phyloP scores from a whole-genome alignment of 2,888 invertebrate species.

The Meiosimyza platycephala region DNA sequence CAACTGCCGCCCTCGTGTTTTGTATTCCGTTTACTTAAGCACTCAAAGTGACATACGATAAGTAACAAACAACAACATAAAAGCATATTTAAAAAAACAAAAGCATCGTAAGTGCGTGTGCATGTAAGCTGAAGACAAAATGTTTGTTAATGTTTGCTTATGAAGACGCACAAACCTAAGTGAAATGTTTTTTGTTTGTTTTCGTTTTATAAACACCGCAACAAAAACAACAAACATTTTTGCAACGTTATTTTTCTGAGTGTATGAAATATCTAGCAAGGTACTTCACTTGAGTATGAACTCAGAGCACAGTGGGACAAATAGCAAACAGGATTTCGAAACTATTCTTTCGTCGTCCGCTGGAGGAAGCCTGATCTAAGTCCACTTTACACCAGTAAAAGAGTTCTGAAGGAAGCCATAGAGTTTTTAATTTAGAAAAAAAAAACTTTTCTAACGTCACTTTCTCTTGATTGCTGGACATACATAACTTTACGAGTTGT shows the following conservation, averaged over 20 bases:
- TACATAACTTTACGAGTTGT: no score
- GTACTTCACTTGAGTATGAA: constrained; percentile 6
- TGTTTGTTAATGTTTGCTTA: constrained; percentile 6
- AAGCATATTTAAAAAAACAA: constrained; percentile 17
- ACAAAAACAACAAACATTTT: constrained; percentile 25
- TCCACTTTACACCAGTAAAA: no score
- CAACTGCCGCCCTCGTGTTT: not conserved
- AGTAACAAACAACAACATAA: constrained; percentile 28
- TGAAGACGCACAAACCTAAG: not conserved
- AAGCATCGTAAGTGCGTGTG: not conserved
- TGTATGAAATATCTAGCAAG: not conserved
- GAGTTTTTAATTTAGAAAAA: no score
- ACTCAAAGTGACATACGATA: constrained; percentile 40
- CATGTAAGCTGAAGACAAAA: not conserved
- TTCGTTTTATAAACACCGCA: not conserved
- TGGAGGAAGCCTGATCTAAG: no score
- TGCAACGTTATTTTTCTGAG: constrained; percentile 22
- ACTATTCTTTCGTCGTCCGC: no score
- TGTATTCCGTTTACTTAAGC: constrained; percentile 41
- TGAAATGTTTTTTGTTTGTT: not conserved
- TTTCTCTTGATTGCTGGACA: no score
- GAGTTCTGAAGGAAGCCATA: no score
- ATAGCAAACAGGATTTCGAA: no score
- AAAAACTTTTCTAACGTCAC: no score
- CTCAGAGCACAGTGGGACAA: constrained; percentile 24